Base-by-base conservation (phyloP, 2,113 vertebrate genomes). In the Psittacara wagleri region DNA sequence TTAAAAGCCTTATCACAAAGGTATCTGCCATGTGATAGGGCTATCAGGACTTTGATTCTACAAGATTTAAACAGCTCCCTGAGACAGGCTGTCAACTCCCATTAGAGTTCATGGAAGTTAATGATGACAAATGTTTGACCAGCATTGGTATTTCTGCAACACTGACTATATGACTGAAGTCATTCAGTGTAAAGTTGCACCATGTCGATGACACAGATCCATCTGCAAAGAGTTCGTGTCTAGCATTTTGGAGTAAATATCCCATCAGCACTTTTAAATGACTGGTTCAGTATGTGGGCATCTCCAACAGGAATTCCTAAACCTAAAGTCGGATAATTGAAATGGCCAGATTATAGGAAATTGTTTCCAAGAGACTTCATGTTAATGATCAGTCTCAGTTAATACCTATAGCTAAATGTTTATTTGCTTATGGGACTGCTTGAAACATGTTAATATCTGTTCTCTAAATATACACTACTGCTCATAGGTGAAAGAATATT, bases 261-360 rank as follows among this genome's bases (percentile, higher is more conserved):
- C 55, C 8, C 51, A 52, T 57, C 43, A 86, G 46, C 54, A 67
- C 39, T 83, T 81, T 92, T 43, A 64, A 90, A 83, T 33, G 29
- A 28, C 39, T 91, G 55, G 18, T 88, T 77, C 51, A 68, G 63
- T 59, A 54, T 82, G 22, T 92, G 52, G 83, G 52, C 79, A 54
- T 91, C 57, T 94, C 62, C 29, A 63, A 46, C 22, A 78, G n/a
- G 66, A 93, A 96, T 88, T 90, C 55, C 44, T 68, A 61, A 74
- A 37, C 48, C 43, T 78, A 49, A 96, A 96, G 88, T 76, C 90
- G 52, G 81, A 69, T 61, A 72, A 46, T 44, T 83, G 46, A 96
- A 96, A 90, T 64, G 0, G 90, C 68, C 63, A 62, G 82, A 92
- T 64, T 91, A 31, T 67, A 61, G 62, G 29, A 86, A 49, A 76